A percentile compares a stretch with the other conserved stretches of the same genome.
Evolutionary conservation across 2,888 invertebrate species (phyloP).

Genomic region (Clanis bilineata): DNA sequence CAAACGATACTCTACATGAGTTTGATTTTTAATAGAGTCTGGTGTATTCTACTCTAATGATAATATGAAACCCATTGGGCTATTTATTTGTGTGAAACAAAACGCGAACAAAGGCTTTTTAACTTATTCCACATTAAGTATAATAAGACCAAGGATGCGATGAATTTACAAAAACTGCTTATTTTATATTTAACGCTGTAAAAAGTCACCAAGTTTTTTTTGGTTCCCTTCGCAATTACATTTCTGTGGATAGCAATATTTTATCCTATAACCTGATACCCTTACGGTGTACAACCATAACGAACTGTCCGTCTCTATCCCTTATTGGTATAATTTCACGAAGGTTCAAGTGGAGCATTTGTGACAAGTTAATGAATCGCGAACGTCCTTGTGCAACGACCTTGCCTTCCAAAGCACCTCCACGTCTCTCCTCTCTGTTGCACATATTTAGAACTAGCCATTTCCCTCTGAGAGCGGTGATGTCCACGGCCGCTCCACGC

Average conservation of each 20-base stretch:
- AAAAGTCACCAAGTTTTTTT: neutral
- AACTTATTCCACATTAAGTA: neutral
- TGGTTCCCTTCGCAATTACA: neutral
- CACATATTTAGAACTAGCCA: slow-evolving; percentile 38
- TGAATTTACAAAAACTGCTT: neutral
- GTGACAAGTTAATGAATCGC: slow-evolving; percentile 52
- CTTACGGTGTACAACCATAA: neutral
- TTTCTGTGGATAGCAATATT: neutral
- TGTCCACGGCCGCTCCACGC: slow-evolving; percentile 46
- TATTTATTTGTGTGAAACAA: no score
- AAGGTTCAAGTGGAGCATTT: slow-evolving; percentile 37
- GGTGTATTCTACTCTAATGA: no score
- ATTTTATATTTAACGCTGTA: neutral
- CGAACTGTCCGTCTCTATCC: neutral
- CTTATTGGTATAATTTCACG: slow-evolving; percentile 38
- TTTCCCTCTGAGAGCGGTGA: slow-evolving; percentile 15
- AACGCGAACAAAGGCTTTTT: neutral
- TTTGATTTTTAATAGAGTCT: no score
- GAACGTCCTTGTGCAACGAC: slow-evolving; percentile 72
- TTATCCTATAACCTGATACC: slow-evolving; percentile 1
- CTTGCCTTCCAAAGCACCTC: slow-evolving; percentile 64
- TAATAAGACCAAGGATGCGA: neutral
- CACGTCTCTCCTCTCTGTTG: slow-evolving; percentile 45
- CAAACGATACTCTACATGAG: no score
- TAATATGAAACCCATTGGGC: no score